Base-by-base conservation (phyloP, 2,888 invertebrate species). In the Parnassius glacialis region DNA sequence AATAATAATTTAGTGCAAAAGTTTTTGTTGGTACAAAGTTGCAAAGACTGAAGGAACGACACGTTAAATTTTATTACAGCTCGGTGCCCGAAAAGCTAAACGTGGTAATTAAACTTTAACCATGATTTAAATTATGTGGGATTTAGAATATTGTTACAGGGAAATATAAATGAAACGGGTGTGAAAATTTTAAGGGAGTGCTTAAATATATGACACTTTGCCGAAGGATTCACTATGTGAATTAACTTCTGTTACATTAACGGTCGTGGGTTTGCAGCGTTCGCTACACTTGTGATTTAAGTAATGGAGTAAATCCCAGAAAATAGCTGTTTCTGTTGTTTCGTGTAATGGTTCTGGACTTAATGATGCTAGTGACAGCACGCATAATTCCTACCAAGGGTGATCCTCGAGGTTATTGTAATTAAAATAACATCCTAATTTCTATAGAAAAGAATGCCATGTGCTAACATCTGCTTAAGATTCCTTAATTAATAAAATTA, bases 51-150 rank as follows among this genome's bases (percentile, higher is more conserved):
- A 69, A 61, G 67, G 61, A 74, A 74, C 79, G 84, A 84, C 84
- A 83, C 86, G 84, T 87, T 81, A 85, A 84, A 87, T 87, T 88
- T 88, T 88, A 88, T 86, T 84, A 79, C 78, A 70, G 81, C 83
- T 80, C 71, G 74, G 74, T 75, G 83, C 76, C 75, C 74, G 61
- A 64, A 68, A 65, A 71, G 73, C 74, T 69, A 68, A 76, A 72
- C 77, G 76, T 78, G 70, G 79, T 81, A 78, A 84, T 87, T 85
- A 85, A 88, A 87, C 87, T 87, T 85, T 74, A 83, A 72, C 81
- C 86, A 88, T 87, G 85, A 87, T 85, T 85, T 81, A 86, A 88
- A 87, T 87, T 85, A 83, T 85, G 81, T 74, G 81, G 78, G 81
- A 83, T 84, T 83, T 83, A 82, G 81, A 81, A 78, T 78, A 76